A percentile compares a stretch with the other conserved stretches of the same genome.
phyloP scores from a whole-genome alignment of 1,140 invertebrate species.

The Hydropsyche tenuis region DNA sequence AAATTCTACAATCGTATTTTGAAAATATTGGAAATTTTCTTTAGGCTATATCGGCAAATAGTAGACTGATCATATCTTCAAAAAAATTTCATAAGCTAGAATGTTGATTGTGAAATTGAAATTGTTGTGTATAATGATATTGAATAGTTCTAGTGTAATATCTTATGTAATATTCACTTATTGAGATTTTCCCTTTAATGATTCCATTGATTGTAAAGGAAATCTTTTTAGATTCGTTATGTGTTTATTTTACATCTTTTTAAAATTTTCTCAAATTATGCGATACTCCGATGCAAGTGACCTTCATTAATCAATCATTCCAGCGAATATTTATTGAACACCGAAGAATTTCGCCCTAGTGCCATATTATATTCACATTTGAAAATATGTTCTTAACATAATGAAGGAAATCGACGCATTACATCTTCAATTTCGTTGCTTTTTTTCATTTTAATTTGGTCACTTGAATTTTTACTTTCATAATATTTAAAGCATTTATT shows the following conservation, averaged over 20 bases:
- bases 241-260: too few relatives aligned
- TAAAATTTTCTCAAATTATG: too few relatives aligned
- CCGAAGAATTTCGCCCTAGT: too few relatives aligned
- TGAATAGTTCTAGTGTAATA: conserved; percentile 43
- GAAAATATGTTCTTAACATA: too few relatives aligned
- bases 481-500: conserved; percentile 48
- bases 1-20: conserved; percentile 24
- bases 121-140: conserved; percentile 46
- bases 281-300: too few relatives aligned
- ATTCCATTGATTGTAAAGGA: too few relatives aligned
- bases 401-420: too few relatives aligned
- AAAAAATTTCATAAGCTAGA: conserved; percentile 40
- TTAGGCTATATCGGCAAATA: conserved; percentile 47
- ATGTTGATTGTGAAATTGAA: conserved; percentile 43
- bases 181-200: background rate
- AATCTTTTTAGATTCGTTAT: too few relatives aligned
- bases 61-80: conserved; percentile 48
- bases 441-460: background rate
- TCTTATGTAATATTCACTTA: conserved; percentile 41
- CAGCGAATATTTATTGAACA: too few relatives aligned
- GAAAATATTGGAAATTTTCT: conserved; percentile 14
- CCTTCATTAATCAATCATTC: too few relatives aligned
- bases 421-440: too few relatives aligned
- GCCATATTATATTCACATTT: too few relatives aligned
- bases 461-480: conserved; percentile 38